A percentile compares a stretch with the other conserved stretches of the same genome.
Evolutionary conservation across 2,113 vertebrate genomes (phyloP).

Genomic region (Rhea pennata): DNA sequence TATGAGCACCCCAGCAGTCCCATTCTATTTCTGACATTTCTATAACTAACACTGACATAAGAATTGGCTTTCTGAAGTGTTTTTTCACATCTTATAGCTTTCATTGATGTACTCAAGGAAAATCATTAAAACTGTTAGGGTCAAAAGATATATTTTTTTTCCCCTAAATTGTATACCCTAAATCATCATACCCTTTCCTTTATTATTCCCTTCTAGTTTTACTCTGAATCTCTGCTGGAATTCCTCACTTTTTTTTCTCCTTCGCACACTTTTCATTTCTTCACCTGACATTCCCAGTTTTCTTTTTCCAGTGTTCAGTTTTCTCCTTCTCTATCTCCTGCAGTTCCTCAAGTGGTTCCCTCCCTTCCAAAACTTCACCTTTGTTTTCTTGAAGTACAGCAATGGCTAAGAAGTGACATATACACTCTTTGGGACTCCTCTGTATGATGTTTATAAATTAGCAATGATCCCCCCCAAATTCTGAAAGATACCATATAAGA

Average conservation of each 20-base stretch:
- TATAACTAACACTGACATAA: neutral
- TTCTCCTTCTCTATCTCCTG: neutral
- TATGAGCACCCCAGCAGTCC: constrained; percentile 2
- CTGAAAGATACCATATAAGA: neutral
- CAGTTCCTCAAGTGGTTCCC: neutral
- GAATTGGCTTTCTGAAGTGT: neutral
- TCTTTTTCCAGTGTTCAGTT: neutral
- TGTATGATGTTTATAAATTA: neutral
- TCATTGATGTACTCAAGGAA: neutral
- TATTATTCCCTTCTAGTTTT: neutral
- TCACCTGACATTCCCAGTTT: neutral
- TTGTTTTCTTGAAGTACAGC: neutral
- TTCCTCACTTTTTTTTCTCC: fast-evolving
- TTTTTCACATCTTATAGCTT: neutral
- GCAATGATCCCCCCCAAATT: neutral
- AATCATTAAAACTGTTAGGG: neutral
- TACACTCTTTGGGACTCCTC: neutral
- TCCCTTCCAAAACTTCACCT: neutral
- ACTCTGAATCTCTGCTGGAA: neutral
- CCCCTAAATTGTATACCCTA: neutral
- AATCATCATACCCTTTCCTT: neutral
- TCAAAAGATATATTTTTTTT: neutral
- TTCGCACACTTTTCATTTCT: neutral
- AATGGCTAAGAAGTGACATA: neutral
- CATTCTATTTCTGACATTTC: constrained; percentile 30